Evolutionary conservation across 2,888 invertebrate species (phyloP).

Genomic region (Cheilosia vernalis): DNA sequence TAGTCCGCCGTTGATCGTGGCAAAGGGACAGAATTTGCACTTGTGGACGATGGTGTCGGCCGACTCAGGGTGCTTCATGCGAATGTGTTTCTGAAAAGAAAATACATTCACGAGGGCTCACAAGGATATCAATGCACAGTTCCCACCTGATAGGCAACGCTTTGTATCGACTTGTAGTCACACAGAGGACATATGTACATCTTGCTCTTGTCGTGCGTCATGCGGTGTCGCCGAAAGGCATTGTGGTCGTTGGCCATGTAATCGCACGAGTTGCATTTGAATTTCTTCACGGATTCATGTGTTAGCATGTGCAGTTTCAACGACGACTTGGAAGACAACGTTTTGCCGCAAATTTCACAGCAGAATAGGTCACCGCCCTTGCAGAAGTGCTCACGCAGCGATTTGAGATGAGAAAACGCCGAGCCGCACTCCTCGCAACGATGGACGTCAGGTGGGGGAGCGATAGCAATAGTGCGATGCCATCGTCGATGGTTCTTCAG

Average conservation of each 20-base stretch:
- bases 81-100: slow-evolving; percentile 86
- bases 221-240: slow-evolving; percentile 90
- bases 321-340: slow-evolving; percentile 83
- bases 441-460: slow-evolving; percentile 76
- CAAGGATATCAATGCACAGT: background rate
- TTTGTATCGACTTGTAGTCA: slow-evolving; percentile 91
- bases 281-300: slow-evolving; percentile 84
- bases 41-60: slow-evolving; percentile 85
- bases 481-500: slow-evolving; percentile 89
- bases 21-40: slow-evolving; percentile 80
- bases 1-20: slow-evolving; percentile 81
- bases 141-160: slow-evolving; percentile 88
- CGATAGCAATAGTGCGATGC: slow-evolving; percentile 83
- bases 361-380: slow-evolving; percentile 84
- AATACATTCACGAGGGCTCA: background rate
- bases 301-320: slow-evolving; percentile 84
- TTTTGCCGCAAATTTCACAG: slow-evolving; percentile 84
- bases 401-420: slow-evolving; percentile 81
- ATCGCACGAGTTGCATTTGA: slow-evolving; percentile 89
- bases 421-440: slow-evolving; percentile 83
- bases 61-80: slow-evolving; percentile 90
- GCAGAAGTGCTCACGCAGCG: slow-evolving; percentile 85
- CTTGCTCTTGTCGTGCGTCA: slow-evolving; percentile 88
- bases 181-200: slow-evolving; percentile 92
- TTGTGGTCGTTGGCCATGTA: slow-evolving; percentile 92